Percentiles rank a stretch among this genome's conserved stretches.
phyloP scores from a whole-genome alignment of 1,140 invertebrate species.

The Oscheius sp. region DNA sequence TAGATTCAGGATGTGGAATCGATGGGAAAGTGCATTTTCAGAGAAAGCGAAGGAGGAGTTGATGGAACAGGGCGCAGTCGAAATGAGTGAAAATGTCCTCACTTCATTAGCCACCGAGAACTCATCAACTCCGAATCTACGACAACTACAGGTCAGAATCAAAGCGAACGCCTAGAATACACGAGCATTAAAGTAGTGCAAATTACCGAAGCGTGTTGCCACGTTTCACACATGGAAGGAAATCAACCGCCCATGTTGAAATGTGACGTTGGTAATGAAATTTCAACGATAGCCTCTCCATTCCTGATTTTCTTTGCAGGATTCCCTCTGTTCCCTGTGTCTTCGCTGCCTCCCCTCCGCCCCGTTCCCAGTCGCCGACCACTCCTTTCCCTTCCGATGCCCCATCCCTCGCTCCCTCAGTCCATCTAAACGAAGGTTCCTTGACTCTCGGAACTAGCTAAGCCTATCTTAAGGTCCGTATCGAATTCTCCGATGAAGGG shows the following conservation, averaged over 20 bases:
- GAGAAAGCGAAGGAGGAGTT: constrained; percentile 22
- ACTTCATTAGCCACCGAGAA: neutral
- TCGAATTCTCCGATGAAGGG: neutral
- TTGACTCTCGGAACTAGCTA: neutral
- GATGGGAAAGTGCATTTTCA: neutral
- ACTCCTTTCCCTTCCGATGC: constrained; percentile 44
- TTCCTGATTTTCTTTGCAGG: constrained; percentile 38
- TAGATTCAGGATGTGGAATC: neutral
- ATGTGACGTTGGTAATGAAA: neutral
- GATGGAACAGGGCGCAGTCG: neutral
- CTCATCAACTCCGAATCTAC: neutral
- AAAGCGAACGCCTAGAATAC: neutral
- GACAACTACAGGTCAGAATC: neutral
- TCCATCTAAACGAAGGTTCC: constrained; percentile 8
- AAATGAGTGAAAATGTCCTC: neutral
- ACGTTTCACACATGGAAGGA: neutral
- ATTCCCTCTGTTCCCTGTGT: constrained; percentile 52
- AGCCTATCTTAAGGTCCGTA: neutral
- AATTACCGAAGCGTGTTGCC: neutral
- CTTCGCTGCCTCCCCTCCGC: constrained; percentile 46
- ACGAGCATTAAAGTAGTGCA: neutral
- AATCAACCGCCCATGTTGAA: neutral
- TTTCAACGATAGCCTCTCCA: neutral
- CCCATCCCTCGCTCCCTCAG: constrained; percentile 24
- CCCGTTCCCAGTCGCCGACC: constrained; percentile 42